Base-by-base conservation (phyloP, 2,113 vertebrate species). In the Triplophysa rosa region DNA sequence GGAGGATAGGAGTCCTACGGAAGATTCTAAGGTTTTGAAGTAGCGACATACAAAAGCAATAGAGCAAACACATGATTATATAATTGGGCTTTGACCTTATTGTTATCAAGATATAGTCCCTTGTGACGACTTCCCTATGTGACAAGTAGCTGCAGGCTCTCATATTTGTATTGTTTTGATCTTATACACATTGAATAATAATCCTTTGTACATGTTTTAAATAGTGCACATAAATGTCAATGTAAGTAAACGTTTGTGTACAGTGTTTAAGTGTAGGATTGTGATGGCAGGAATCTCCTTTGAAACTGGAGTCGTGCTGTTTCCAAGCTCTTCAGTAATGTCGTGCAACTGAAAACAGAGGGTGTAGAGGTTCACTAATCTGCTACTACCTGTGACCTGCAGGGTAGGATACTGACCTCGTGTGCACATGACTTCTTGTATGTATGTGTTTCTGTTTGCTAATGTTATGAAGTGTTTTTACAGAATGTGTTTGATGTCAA, bases 321-420 rank as follows among this genome's bases (percentile, higher is more conserved):
- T 70, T 73, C 37, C 19, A 19, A 47, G n/a, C 33, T 62, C 61
- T 9, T 37, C 58, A 11, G 33, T 84, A 77, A 84, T 85, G 83
- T 83, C 76, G 82, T 49, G 72, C 62, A 52, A 62, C 88, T 85
- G 76, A 85, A 87, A 85, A 80, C 45, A 78, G 68, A 49, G 14
- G 59, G 21, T n/a, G 40, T 23, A 45, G 85, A 86, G 79, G 83
- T 80, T 77, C 73, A 13, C 26, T 89, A 82, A 86, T 88, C 85
- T 84, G 79, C 72, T 77, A 64, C 73, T 85, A 67, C 85, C 80
- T 81, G 80, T 82, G 81, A 82, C 82, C 49, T 61, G 77, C 78
- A 77, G 65, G 70, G 81, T 78, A 67, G 86, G 58, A 73, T n/a
- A 33, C 59, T 83, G 86, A 86, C 86, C 83, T 84, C 24, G 17